A percentile compares a stretch with the other conserved stretches of the same genome.
Conservation (phyloP, 2,888 invertebrate genomes). For the Habrosyne pyritoides region DNA sequence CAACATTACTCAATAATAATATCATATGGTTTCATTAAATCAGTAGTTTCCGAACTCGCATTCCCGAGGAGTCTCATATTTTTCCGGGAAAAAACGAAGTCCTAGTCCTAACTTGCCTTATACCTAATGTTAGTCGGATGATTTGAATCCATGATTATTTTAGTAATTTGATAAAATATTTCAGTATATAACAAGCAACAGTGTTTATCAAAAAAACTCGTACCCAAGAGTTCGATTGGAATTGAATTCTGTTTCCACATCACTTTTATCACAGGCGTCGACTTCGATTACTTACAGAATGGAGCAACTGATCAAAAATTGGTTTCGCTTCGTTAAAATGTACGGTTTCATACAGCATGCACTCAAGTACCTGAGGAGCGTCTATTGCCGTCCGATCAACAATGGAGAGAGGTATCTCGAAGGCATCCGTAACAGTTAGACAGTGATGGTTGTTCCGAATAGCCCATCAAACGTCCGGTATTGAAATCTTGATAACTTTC, state of each 20-base stretch:
- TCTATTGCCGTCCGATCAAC: constrained; percentile 4
- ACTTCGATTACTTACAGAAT: constrained; percentile 21
- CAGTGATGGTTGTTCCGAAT: constrained; percentile 27
- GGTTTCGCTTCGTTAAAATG: constrained; percentile 14
- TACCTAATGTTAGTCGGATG: no score
- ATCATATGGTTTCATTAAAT: no score
- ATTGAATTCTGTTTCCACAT: constrained; percentile 8
- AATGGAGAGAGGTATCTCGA: constrained; percentile 16
- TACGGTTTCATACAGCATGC: constrained; percentile 6
- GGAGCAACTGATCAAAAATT: constrained; percentile 11
- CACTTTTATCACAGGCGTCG: constrained; percentile 24
- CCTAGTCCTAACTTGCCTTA: no score
- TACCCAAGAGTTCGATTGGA: background rate
- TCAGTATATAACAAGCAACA: background rate
- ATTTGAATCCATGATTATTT: background rate
- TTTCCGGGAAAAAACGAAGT: no score
- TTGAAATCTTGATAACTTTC: constrained; percentile 21
- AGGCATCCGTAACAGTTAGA: constrained; percentile 21
- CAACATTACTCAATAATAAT: no score
- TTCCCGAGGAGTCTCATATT: no score
- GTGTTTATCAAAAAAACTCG: background rate
- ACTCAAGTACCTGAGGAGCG: constrained; percentile 8
- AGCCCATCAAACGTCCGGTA: constrained; percentile 22
- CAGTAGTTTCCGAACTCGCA: no score
- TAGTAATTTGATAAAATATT: background rate